Conservation (phyloP, 1,140 invertebrate genomes). For the Holotrichia oblita region DNA sequence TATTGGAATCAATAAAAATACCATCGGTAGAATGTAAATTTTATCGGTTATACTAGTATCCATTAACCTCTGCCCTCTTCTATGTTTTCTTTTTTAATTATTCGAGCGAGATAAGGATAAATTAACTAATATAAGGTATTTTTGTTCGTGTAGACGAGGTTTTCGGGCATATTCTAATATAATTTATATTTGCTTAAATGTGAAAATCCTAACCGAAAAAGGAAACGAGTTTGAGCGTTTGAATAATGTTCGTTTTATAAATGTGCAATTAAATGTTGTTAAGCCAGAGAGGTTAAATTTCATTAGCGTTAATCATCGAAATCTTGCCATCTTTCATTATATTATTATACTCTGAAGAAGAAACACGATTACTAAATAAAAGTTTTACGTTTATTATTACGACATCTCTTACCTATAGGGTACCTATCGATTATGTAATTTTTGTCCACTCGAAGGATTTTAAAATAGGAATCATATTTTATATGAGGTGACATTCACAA, state of each 20-base stretch:
- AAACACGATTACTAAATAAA: no score
- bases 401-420: no score
- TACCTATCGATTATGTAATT: no score
- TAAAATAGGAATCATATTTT: no score
- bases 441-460: no score
- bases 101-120: not conserved
- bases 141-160: not conserved
- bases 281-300: not conserved
- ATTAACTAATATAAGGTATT: constrained; percentile 4
- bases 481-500: no score
- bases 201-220: not conserved
- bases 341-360: no score
- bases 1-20: constrained; percentile 9
- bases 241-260: not conserved
- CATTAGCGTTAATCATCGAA: not conserved
- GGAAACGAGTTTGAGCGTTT: not conserved
- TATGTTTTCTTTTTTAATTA: not conserved
- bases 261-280: not conserved
- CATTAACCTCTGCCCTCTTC: not conserved
- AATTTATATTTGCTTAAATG: constrained; percentile 9
- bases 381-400: no score
- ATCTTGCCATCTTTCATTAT: not conserved
- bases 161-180: not conserved
- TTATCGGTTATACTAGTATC: not conserved
- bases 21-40: constrained; percentile 7